Conservation (phyloP, 2,113 vertebrate genomes). For the Pomatostomus ruficeps region DNA sequence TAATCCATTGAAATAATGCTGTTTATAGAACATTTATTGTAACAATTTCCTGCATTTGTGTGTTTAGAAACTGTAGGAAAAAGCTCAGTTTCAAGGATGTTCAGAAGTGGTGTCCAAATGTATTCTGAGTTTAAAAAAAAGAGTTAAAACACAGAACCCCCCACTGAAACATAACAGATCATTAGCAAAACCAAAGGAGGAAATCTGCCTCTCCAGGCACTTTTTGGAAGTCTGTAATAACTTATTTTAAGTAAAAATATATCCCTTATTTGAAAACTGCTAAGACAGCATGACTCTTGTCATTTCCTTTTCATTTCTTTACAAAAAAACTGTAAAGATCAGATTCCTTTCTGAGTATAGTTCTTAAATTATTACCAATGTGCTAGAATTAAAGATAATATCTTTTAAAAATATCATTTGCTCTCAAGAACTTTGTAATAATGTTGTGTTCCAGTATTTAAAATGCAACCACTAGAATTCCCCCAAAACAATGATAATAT, state of each 20-base stretch:
- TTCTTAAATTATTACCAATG: neutral
- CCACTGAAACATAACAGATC: neutral
- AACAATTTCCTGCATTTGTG: conserved; percentile 16
- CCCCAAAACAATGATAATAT: fast-evolving
- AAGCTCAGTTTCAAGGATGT: neutral
- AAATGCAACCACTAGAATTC: neutral
- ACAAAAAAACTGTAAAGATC: neutral
- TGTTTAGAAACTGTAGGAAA: neutral
- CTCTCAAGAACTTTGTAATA: neutral
- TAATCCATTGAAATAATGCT: neutral
- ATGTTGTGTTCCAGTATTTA: neutral
- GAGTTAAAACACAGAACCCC: neutral
- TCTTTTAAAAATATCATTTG: neutral
- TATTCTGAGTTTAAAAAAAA: neutral
- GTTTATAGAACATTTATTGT: neutral
- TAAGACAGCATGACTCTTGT: neutral
- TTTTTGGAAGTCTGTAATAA: neutral
- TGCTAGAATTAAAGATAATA: neutral
- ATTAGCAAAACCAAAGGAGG: neutral
- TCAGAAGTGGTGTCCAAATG: neutral
- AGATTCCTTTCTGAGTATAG: neutral
- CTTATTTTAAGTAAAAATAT: neutral
- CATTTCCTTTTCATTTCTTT: neutral
- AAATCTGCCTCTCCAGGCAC: neutral
- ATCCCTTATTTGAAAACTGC: neutral